phyloP scores from a whole-genome alignment of 2,888 invertebrate genomes.

The Parasteatoda lunata region DNA sequence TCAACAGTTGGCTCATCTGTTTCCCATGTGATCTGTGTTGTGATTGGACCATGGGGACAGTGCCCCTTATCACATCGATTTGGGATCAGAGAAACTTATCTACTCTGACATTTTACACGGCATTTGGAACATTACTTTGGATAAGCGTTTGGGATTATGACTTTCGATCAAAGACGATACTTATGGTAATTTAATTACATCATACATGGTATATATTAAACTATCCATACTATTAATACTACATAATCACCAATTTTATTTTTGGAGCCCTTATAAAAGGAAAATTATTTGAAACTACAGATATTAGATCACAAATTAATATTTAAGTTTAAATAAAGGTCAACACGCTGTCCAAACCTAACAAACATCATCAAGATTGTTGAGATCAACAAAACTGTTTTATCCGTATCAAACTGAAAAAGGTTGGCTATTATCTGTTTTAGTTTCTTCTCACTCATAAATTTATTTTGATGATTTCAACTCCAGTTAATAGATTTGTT shows the following conservation, averaged over 20 bases:
- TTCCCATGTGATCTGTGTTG: constrained; percentile 93
- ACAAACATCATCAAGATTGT: no score
- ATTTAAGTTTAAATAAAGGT: no score
- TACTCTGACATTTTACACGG: constrained; percentile 76
- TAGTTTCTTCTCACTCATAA: no score
- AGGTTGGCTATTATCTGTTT: no score
- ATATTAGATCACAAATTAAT: neutral
- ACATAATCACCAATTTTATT: neutral
- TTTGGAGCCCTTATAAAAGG: neutral
- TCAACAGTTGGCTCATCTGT: constrained; percentile 92
- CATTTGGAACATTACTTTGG: constrained; percentile 44
- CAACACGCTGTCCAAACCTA: no score
- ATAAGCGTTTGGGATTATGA: constrained; percentile 40
- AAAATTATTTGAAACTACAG: neutral
- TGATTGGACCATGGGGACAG: constrained; percentile 99
- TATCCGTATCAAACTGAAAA: no score
- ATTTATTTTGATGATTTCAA: no score
- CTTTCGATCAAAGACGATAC: constrained; percentile 27
- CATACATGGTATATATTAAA: neutral
- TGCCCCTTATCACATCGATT: constrained; percentile 87
- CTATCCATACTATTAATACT: neutral
- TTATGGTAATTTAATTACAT: constrained; percentile 47
- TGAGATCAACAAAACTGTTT: no score
- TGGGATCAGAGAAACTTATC: constrained; percentile 86
- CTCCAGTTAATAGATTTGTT: no score